Evolutionary conservation across 2,888 invertebrate genomes (phyloP).

Genomic region (Celastrina argiolus): DNA sequence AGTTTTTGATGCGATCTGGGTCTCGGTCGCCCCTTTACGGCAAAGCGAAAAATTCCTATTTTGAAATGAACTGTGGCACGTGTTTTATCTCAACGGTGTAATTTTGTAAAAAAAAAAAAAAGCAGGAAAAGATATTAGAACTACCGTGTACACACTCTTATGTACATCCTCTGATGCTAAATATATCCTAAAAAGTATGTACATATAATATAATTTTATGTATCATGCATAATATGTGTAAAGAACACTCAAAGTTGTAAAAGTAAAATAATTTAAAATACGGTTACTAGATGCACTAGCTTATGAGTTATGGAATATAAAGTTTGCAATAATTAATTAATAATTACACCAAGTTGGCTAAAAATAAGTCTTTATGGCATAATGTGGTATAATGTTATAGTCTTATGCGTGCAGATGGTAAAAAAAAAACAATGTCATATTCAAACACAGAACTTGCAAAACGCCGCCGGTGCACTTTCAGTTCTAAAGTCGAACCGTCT

Average conservation of each 20-base stretch:
- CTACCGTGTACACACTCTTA: not conserved
- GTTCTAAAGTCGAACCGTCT: conserved; percentile 17
- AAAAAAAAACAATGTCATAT: conserved; percentile 10
- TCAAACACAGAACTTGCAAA: not conserved
- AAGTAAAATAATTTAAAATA: no score
- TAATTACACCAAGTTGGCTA: not conserved
- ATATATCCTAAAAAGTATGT: no score
- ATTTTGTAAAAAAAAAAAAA: not conserved
- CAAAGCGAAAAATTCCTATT: conserved; percentile 53
- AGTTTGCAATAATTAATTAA: conserved; percentile 2
- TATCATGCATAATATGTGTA: no score
- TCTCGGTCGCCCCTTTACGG: conserved; percentile 63
- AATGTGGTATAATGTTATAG: not conserved
- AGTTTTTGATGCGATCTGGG: conserved; percentile 45
- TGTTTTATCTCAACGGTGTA: conserved; percentile 34
- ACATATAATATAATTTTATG: no score
- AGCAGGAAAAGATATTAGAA: not conserved
- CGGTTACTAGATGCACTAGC: no score
- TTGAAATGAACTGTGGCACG: conserved; percentile 53
- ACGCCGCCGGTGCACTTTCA: not conserved
- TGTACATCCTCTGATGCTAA: no score
- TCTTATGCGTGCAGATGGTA: not conserved
- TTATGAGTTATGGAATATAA: no score
- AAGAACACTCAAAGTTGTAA: no score
- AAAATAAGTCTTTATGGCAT: not conserved